A percentile compares a stretch with the other conserved stretches of the same genome.
Evolutionary conservation across 2,888 invertebrate species (phyloP).

Genomic region (Andrena trimmerana): DNA sequence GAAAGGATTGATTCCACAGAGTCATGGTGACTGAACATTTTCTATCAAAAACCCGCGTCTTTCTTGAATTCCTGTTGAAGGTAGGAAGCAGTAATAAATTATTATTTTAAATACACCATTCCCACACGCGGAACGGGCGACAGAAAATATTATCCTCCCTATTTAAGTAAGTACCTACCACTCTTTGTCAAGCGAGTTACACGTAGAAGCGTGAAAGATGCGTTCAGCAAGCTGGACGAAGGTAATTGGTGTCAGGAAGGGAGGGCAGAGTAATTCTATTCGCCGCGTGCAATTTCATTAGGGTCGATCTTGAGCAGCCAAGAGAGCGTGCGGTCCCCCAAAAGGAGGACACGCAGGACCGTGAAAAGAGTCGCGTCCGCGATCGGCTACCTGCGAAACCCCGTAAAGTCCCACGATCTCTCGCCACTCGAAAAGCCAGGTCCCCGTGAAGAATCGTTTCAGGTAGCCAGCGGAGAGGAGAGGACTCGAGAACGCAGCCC

Average conservation of each 20-base stretch:
- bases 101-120: too few relatives aligned
- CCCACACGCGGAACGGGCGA: too few relatives aligned
- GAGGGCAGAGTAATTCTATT: conserved; percentile 65
- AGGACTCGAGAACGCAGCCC: conserved; percentile 48
- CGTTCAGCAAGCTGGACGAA: conserved; percentile 3
- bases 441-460: conserved; percentile 74
- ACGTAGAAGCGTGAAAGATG: not conserved
- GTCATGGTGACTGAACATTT: too few relatives aligned
- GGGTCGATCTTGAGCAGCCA: conserved; percentile 79
- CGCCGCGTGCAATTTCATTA: conserved; percentile 79
- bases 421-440: conserved; percentile 75
- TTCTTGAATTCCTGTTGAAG: too few relatives aligned
- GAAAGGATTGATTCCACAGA: too few relatives aligned
- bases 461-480: conserved; percentile 46
- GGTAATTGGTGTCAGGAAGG: conserved; percentile 75
- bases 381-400: conserved; percentile 56
- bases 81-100: too few relatives aligned
- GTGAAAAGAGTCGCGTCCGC: conserved; percentile 59
- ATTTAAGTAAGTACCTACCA: not conserved
- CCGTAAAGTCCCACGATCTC: conserved; percentile 72
- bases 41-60: too few relatives aligned
- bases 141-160: too few relatives aligned
- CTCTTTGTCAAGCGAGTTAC: not conserved
- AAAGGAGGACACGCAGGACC: conserved; percentile 53
- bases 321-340: conserved; percentile 79